Base-by-base conservation (phyloP, 1,140 invertebrate species). In the Drosophila takahashii region DNA sequence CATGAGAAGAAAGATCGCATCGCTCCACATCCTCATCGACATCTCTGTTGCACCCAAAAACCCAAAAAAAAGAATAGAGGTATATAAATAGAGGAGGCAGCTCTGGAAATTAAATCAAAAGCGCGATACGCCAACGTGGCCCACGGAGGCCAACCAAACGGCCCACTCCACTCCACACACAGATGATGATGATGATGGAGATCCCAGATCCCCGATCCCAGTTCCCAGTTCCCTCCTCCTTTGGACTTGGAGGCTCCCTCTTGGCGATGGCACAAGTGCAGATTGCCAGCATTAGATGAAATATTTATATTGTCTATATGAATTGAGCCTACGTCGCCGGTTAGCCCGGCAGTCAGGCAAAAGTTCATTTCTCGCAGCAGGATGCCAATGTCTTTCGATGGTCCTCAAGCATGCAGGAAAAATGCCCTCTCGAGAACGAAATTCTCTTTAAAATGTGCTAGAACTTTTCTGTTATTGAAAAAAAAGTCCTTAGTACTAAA, bases 261-360 rank as follows among this genome's bases (percentile, higher is more conserved):
- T 41, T 75, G 71, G 72, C 72, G 77, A 75, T 80, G 87, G 80
- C 89, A 87, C 90, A 91, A 91, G 90, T 91, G 90, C 90, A 91
- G 89, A 91, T 91, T 91, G 81, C 81, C 67, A 91, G 72, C 79
- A 91, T 91, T 90, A 91, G 90, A 91, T 91, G 89, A 90, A 91
- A 89, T 85, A 89, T 87, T 87, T 87, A 87, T 87, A 87, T 86
- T 90, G 83, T 87, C 83, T 79, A 86, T 89, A 90, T 90, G 90
- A 86, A 91, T 86, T 91, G 90, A 91, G 78, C 84, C 62, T 77
- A 73, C 74, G 67, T 47, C 45, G 71, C 67, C 57, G 67, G 48
- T 32, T 53, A 34, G 50, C 45, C 61, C 45, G 54, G 64, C 70
- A 60, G 70, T 60, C 62, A 69, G 62, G 59, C 59, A 77, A 79